phyloP scores from a whole-genome alignment of 2,113 vertebrate genomes.

The Dromaius novaehollandiae region DNA sequence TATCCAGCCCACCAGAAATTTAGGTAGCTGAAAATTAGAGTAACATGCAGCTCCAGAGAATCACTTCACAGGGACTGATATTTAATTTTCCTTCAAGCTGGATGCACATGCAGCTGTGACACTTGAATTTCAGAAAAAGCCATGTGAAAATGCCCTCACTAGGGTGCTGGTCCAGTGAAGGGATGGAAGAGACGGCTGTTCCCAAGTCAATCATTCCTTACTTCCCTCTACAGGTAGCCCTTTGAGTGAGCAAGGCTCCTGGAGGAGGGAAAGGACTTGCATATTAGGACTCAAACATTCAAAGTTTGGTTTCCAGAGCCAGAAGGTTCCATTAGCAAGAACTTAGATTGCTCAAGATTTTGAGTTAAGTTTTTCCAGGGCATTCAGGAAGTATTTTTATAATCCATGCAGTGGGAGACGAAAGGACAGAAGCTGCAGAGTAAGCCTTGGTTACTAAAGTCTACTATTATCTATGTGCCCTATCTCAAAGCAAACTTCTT shows the following conservation, averaged over 20 bases:
- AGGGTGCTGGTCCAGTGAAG: neutral
- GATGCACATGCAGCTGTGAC: neutral
- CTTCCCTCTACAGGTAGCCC: neutral
- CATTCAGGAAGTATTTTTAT: neutral
- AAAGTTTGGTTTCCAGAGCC: neutral
- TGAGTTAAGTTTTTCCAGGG: neutral
- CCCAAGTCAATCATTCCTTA: neutral
- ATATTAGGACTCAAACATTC: neutral
- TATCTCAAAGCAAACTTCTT: neutral
- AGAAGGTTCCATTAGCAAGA: neutral
- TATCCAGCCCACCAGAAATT: neutral
- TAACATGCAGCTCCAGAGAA: constrained; percentile 2
- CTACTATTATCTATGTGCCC: neutral
- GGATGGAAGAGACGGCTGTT: neutral
- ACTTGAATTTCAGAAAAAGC: neutral
- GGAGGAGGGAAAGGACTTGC: neutral
- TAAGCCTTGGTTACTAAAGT: neutral
- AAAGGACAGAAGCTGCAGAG: neutral
- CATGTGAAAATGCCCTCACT: neutral
- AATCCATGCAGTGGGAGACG: neutral
- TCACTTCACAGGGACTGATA: neutral
- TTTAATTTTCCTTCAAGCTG: neutral
- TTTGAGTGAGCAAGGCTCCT: neutral
- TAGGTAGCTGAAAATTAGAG: constrained; percentile 39
- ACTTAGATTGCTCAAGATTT: neutral